Evolutionary conservation across 2,797 vertebrate genomes (phyloP), one percentile per base, ranked within the genome.

Genomic region (Stomatorhinus walkeri): DNA sequence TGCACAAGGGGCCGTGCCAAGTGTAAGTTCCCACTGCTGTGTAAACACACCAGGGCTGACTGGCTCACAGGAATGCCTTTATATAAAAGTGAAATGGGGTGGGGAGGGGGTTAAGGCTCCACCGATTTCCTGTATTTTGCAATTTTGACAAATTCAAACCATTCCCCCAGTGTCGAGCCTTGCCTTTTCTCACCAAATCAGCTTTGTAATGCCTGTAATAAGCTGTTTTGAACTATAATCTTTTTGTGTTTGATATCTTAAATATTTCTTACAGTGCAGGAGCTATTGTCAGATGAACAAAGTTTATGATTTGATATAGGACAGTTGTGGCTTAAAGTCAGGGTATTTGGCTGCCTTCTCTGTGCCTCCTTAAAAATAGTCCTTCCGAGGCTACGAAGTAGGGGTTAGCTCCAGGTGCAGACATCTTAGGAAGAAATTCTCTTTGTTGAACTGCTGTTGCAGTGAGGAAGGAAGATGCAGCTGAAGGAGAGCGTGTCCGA

Each of bases 11-110:
- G 90, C 93, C 87, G 92, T 93, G 94, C 95, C 94, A 94, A 94
- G 93, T 92, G 91, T 93, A 93, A 94, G 95, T 93, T 92, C 94
- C 95, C 93, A 91, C 93, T 91, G 90, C 94, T 95, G 94, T 94
- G 95, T 96, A 95, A 96, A 96, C 95, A 96, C 93, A 94, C 93
- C 93, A 92, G 94, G 94, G 94, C 94, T 93, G 94, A 94, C 94
- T 96, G 93, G 92, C 94, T 93, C 93, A 94, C 93, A 94, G 95
- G 95, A 96, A 96, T 95, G 95, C 94, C 85, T 95, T 95, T 94
- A 95, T 95, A 95, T 95, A 95, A 96, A 64, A 95, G 93, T 94
- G 94, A 93, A 93, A 95, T 95, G 95, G 95, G 95, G 93, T 52
- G 92, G 93, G 93, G 92, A 61, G 90, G 19, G 14, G 87, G 87